Percentiles rank a stretch among this genome's conserved stretches.
Conservation (phyloP, 2,113 vertebrate species). For the Clinocottus analis region DNA sequence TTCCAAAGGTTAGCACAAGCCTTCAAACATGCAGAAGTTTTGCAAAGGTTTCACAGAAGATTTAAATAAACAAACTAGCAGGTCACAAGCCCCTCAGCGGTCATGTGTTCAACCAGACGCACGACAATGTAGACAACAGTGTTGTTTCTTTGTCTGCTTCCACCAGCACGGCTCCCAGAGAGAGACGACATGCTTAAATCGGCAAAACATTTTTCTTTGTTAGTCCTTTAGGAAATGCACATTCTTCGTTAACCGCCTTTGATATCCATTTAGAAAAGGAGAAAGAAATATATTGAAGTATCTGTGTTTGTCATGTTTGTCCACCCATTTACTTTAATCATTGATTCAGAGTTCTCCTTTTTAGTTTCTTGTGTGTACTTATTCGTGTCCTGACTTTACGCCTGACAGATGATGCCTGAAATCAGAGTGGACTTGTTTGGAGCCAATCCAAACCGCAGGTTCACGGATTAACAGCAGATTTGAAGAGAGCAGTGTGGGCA, state of each 20-base stretch:
- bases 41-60: background rate
- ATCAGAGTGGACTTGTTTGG: slow-evolving; percentile 92
- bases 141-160: background rate
- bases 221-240: background rate
- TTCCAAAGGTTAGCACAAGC: too few species aligned
- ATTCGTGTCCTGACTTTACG: background rate
- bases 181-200: background rate
- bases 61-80: background rate
- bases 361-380: background rate
- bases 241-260: background rate
- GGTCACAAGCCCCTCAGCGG: background rate
- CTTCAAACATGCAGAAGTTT: too few species aligned
- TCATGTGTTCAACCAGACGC: background rate
- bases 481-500: background rate
- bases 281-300: background rate
- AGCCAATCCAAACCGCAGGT: slow-evolving; percentile 93
- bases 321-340: background rate
- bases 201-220: too few species aligned
- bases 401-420: slow-evolving; percentile 95
- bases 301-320: background rate
- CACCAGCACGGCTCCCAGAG: slow-evolving; percentile 1
- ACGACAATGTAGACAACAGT: background rate
- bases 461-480: slow-evolving; percentile 87
- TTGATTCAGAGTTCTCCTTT: background rate
- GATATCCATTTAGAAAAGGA: background rate